Evolutionary conservation across 1,140 invertebrate genomes (phyloP), one percentile per base, ranked within the genome.

Genomic region (Drosophila sucinea): DNA sequence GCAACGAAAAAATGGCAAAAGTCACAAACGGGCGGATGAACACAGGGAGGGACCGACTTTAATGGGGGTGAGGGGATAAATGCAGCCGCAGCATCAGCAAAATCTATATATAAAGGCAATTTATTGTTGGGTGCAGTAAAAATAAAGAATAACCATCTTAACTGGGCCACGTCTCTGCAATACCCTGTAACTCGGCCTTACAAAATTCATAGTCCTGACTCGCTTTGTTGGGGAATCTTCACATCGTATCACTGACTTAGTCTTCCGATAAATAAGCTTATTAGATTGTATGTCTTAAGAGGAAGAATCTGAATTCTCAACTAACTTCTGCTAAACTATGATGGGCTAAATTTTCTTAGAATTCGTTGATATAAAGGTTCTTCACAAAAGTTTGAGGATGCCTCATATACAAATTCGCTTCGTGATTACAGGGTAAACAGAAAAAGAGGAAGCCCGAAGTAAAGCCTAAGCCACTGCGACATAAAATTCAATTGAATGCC

Each of bases 71-170:
- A 35, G 33, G 17, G 56, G 32, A 61, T 35, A 63, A 82, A 82
- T 86, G 82, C 82, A 86, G 71, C 81, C 82, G 70, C 70, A 64
- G 60, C 78, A 81, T 64, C 79, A 76, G 54, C 78, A 66, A 64
- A 70, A 65, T 79, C 80, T 81, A 84, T 87, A 77, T 86, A 79
- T 79, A 79, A 69, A 81, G 83, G 76, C 79, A 82, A 86, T 86
- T 77, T 82, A 86, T 86, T 75, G 66, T 76, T 69, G 64, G 81
- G 73, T 78, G 68, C 75, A 77, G 71, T 70, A 74, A 77, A 65
- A 74, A 72, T 68, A 51, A 61, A 68, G 25, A 2, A 27, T 23
- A 61, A 40, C 6, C 51, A 30, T 17, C 35, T 2, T 1, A 44
- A 30, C 27, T 29, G 30, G 55, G 10, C 8, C 32, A 3, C 51